These are phyloP conservation scores for Protonibea diacanthus DNA, from an alignment of 2,797 vertebrate genomes.

Conservation along the genomic window DNA sequence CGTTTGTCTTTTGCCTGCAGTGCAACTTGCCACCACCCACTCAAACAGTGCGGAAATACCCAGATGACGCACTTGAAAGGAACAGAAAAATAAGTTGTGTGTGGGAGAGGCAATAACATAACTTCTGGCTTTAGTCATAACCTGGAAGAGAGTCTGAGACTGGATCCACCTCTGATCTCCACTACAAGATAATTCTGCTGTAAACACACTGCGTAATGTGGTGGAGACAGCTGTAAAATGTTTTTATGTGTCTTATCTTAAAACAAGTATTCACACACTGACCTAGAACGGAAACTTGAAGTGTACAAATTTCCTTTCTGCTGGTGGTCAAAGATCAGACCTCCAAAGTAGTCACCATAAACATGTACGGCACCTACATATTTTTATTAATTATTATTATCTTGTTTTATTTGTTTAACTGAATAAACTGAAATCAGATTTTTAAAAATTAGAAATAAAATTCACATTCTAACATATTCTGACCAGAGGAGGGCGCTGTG, in stretches of 20 bases:
- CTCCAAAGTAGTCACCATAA: neutral
- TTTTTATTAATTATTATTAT: neutral
- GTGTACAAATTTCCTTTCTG: neutral
- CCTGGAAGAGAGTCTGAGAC: conserved; percentile 27
- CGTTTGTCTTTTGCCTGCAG: conserved; percentile 29
- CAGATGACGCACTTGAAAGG: conserved; percentile 81
- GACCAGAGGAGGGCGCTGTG: conserved; percentile 45
- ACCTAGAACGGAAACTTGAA: neutral
- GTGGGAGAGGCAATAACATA: conserved; percentile 64
- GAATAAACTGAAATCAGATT: too few species aligned
- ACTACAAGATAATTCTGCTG: neutral
- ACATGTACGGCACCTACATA: neutral
- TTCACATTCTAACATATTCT: neutral
- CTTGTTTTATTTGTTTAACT: neutral
- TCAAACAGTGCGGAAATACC: conserved; percentile 85
- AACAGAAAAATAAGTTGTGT: conserved; percentile 59
- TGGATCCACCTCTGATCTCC: neutral
- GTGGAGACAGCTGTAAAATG: neutral
- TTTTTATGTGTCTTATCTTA: neutral
- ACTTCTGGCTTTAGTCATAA: conserved; percentile 59
- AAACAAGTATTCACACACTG: neutral
- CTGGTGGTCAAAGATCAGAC: neutral
- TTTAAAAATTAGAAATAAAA: too few species aligned
- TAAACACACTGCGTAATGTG: neutral
- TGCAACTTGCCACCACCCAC: conserved; percentile 68